Conservation (phyloP, 2,113 vertebrate species). For the Tautogolabrus adspersus region DNA sequence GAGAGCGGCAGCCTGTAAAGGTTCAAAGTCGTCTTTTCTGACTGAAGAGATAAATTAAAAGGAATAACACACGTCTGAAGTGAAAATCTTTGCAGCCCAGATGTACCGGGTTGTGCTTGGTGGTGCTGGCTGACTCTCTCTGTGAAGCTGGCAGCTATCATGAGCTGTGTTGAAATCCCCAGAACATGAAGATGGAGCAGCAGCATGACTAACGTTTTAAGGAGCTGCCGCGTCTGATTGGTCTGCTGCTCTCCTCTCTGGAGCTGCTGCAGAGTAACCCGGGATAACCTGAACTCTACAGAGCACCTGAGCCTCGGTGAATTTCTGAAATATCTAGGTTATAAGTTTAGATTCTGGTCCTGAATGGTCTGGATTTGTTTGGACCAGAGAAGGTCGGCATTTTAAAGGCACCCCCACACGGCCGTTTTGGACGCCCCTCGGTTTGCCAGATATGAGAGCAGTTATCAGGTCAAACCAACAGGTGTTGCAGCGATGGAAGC, state of each 20-base stretch:
- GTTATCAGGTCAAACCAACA: no score
- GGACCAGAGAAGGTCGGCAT: no score
- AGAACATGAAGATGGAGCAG: constrained; percentile 68
- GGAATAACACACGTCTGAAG: neutral
- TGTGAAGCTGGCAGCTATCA: constrained; percentile 40
- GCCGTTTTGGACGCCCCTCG: no score
- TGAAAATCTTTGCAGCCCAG: constrained; percentile 18
- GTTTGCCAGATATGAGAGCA: no score
- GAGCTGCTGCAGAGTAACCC: constrained; percentile 22
- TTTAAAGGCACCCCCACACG: no score
- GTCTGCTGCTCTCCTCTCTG: constrained; percentile 13
- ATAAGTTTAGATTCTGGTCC: no score
- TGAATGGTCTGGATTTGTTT: no score
- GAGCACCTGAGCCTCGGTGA: constrained; percentile 7
- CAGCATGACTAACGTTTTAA: constrained; percentile 59
- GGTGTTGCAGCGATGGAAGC: no score
- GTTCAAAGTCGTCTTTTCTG: constrained; percentile 35
- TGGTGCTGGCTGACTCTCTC: constrained; percentile 22
- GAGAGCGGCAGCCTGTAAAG: constrained; percentile 14
- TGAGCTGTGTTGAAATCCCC: no score
- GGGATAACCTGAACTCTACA: constrained; percentile 18
- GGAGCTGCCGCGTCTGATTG: constrained; percentile 47
- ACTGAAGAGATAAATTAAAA: neutral
- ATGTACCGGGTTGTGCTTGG: constrained; percentile 22
- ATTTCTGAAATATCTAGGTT: neutral